phyloP scores from a whole-genome alignment of 1,140 invertebrate species.

The Drosophila carrolli region DNA sequence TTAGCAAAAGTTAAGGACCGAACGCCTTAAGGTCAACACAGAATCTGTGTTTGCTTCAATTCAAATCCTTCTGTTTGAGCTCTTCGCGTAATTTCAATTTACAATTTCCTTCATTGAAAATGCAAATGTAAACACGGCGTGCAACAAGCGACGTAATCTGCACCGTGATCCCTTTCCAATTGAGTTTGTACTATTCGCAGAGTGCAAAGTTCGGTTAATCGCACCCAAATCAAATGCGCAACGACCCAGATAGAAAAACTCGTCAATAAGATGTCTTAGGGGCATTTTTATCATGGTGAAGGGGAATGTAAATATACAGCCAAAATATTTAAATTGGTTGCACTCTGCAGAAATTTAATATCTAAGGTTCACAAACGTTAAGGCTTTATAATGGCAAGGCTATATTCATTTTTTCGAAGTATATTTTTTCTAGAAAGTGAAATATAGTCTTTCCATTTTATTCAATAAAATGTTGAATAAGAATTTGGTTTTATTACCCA shows the following conservation, averaged over 20 bases:
- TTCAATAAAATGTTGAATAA: too few relatives aligned
- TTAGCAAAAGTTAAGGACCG: neutral
- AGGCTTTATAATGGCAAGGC: too few relatives aligned
- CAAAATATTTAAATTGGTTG: too few relatives aligned
- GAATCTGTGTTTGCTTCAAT: neutral
- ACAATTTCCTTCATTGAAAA: conserved; percentile 55
- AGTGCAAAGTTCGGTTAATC: conserved; percentile 72
- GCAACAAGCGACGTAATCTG: conserved; percentile 56
- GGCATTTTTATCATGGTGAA: neutral
- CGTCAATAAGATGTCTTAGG: conserved; percentile 6
- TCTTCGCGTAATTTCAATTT: conserved; percentile 44
- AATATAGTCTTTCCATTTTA: too few relatives aligned
- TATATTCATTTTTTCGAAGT: too few relatives aligned
- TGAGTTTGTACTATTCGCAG: conserved; percentile 33
- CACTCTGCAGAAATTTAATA: too few relatives aligned
- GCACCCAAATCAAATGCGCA: conserved; percentile 66
- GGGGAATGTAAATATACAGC: neutral
- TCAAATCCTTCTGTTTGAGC: neutral
- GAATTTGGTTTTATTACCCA: too few relatives aligned
- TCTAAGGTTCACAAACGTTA: too few relatives aligned
- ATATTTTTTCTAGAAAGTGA: too few relatives aligned
- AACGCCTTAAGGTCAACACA: neutral
- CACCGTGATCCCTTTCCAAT: conserved; percentile 48
- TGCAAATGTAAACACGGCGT: conserved; percentile 65
- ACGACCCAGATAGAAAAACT: conserved; percentile 25